Evolutionary conservation across 2,888 invertebrate species (phyloP), one percentile per base, ranked within the genome.

Genomic region (Sisyra nigra): DNA sequence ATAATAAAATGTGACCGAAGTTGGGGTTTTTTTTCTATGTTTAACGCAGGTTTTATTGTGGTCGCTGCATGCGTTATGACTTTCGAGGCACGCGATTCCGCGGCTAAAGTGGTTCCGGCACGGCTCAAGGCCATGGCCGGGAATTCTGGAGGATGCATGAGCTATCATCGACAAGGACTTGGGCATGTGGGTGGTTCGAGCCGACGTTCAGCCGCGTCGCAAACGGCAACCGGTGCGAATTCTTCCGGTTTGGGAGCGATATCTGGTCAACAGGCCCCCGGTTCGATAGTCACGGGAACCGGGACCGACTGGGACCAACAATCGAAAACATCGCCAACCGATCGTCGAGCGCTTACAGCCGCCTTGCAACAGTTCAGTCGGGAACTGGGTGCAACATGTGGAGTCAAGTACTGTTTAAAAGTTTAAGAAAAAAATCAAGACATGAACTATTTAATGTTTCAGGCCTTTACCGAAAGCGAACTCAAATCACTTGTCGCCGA

Each of bases 1-100:
- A 18, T n/a, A 30, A 14, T 30, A 40, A 40, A 14, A 14, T 38
- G 30, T 24, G 14, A 2, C n/a, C 9, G 9, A 10, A 15, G n/a
- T n/a, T n/a, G n/a, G n/a, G n/a, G n/a, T n/a, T n/a, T n/a, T n/a
- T n/a, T n/a, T n/a, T n/a, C n/a, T n/a, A n/a, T n/a, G n/a, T n/a
- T n/a, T n/a, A n/a, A n/a, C n/a, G 2, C 56, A 86, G 85, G 89
- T 32, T 96, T 96, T 60, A 88, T 93, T 51, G 87, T 96, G 33
- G 94, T 96, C 15, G 91, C 94, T 24, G 92, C 94, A 0, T 94
- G 94, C 58, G 96, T 97, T 42, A 91, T 96, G 84, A 96, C 94
- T n/a, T 92, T 96, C 58, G 96, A 96, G 59, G 91, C 92, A 1
- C 74, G 94, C 3, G 96, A 96, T 63, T 88, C 88, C 47, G 88